Base-by-base conservation (phyloP, 2,888 invertebrate genomes). In the Acheta domesticus region DNA sequence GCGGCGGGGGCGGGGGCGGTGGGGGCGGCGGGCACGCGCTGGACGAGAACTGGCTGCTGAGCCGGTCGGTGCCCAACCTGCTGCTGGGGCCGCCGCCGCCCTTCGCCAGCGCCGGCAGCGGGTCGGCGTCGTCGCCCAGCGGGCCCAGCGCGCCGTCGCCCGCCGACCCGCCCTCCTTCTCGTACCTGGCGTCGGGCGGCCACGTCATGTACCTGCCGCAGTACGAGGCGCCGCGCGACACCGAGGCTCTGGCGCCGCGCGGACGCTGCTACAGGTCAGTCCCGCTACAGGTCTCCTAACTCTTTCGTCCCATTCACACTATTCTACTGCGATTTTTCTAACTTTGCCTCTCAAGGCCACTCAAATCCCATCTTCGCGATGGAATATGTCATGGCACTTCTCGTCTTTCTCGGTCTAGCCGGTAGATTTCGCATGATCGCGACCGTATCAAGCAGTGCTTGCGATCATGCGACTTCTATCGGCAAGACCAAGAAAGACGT, bases 151-250 rank as follows among this genome's bases (percentile, higher is more conserved):
- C 80, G 76, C 82, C 81, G 77, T 48, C 73, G 49, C 79, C 79
- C 20, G 76, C 87, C 2, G 87, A 89, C 80, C 48, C 50, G 50
- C 76, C 81, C 12, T 80, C 87, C 2, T 88, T 89, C 80, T 89
- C 91, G 3, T 92, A 91, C 85, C 85, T 92, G 80, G 91, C 91
- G 2, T 90, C 91, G 84, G 91, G 91, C 0, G 92, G 92, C 0
- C 92, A 94, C 85, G 91, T 95, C 48, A 95, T 96, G 92, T 96
- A 96, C 87, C 88, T 95, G 78, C 94, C 94, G 2, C 88, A 88
- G 80, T 86, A 86, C 82, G 77, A 80, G 73, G n/a, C 73, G 2
- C 75, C 49, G 12, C 78, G 75, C 19, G 75, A 80, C n/a, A 74
- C 49, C 48, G 48, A 23, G 48, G 48, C 48, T 8, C 75, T 49